phyloP scores from a whole-genome alignment of 2,113 vertebrate genomes.

The Dipodomys stephensi region DNA sequence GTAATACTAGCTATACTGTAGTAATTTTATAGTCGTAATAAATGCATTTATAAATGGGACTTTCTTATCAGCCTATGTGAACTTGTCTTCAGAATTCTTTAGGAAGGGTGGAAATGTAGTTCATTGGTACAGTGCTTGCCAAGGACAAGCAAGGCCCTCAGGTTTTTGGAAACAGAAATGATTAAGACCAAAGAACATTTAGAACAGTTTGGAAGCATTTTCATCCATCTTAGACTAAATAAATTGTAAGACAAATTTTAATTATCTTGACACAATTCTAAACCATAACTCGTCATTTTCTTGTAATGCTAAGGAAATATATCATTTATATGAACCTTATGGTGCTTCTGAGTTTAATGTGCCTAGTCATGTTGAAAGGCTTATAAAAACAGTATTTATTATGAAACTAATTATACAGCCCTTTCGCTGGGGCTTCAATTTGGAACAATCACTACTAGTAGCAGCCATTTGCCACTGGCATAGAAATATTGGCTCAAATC shows the following conservation, averaged over 20 bases:
- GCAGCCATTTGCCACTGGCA: background rate
- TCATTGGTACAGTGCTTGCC: too few relatives aligned
- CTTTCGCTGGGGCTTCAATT: background rate
- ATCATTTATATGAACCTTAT: background rate
- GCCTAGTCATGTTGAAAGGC: background rate
- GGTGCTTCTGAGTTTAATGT: background rate
- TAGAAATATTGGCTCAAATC: background rate
- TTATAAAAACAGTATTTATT: conserved; percentile 38
- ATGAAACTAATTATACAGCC: background rate
- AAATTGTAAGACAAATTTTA: background rate
- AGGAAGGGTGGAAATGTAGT: background rate
- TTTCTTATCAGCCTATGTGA: background rate
- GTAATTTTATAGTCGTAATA: background rate
- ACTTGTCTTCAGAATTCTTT: background rate
- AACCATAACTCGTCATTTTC: background rate
- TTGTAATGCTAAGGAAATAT: background rate
- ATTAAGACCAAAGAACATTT: conserved; percentile 13
- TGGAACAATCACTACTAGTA: background rate
- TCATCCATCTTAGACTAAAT: background rate
- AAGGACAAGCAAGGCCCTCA: background rate
- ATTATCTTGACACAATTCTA: conserved; percentile 13
- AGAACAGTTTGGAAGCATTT: background rate
- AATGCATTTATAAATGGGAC: background rate
- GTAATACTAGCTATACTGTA: background rate
- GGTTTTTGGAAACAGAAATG: background rate